Evolutionary conservation across 2,888 invertebrate species (phyloP).

Genomic region (Macrophya annulata): DNA sequence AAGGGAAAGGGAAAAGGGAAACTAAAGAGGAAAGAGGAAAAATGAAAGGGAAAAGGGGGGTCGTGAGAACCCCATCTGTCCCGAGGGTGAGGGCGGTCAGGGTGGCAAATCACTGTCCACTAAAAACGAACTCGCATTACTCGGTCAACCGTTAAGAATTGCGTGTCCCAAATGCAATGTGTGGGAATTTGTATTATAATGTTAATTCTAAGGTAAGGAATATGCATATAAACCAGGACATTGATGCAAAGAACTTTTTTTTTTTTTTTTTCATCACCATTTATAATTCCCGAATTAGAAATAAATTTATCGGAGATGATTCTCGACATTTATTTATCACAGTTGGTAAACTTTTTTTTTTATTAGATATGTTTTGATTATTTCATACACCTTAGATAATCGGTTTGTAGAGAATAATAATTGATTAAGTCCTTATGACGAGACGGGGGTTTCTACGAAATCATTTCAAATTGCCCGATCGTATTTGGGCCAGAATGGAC

Average conservation of each 20-base stretch:
- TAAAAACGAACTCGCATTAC: slow-evolving; percentile 58
- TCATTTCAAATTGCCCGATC: slow-evolving; percentile 36
- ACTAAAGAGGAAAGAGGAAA: slow-evolving; percentile 57
- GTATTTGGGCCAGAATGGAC: slow-evolving; percentile 26
- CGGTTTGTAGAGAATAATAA: slow-evolving; percentile 1
- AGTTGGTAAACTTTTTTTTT: too few relatives aligned
- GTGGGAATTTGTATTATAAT: slow-evolving; percentile 74
- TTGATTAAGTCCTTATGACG: neutral
- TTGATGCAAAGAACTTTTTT: neutral
- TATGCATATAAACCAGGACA: neutral
- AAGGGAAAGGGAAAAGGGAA: slow-evolving; percentile 22
- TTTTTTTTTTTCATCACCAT: neutral
- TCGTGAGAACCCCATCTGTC: slow-evolving; percentile 77
- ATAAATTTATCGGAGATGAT: neutral
- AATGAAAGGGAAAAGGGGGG: slow-evolving; percentile 59
- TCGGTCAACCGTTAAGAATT: slow-evolving; percentile 58
- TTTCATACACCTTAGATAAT: neutral
- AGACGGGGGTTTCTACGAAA: slow-evolving; percentile 22
- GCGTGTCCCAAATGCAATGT: slow-evolving; percentile 59
- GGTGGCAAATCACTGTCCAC: slow-evolving; percentile 78
- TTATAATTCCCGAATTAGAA: neutral
- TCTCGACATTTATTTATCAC: neutral
- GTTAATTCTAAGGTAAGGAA: slow-evolving; percentile 67
- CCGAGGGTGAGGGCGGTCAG: slow-evolving; percentile 67
- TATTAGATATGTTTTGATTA: too few relatives aligned